Evolutionary conservation across 2,797 vertebrate genomes (phyloP).

Genomic region (Nannoperca australis): DNA sequence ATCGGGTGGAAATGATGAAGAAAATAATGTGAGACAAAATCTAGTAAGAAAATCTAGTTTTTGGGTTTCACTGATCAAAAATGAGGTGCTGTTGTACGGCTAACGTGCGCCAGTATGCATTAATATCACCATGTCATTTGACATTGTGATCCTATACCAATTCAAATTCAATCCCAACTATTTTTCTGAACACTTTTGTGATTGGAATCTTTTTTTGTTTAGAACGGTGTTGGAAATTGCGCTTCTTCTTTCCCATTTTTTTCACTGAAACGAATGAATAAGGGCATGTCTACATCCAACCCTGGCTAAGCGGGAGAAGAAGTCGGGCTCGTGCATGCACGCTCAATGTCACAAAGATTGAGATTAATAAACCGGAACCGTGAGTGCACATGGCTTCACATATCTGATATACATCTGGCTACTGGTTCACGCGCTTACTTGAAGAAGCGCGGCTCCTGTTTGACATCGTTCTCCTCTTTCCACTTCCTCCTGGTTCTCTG

Average conservation of each 20-base stretch:
- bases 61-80: neutral
- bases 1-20: neutral
- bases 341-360: neutral
- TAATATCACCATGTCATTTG: neutral
- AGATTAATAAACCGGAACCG: neutral
- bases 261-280: neutral
- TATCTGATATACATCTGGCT: neutral
- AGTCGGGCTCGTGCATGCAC: neutral
- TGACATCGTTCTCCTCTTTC: conserved; percentile 94
- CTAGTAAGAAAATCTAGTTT: neutral
- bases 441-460: conserved; percentile 95
- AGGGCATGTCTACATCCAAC: neutral
- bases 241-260: neutral
- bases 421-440: conserved; percentile 86
- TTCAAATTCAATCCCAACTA: neutral
- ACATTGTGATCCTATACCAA: neutral
- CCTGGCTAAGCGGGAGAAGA: neutral
- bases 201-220: neutral
- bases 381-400: neutral
- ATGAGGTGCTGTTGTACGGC: neutral
- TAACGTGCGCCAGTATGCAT: neutral
- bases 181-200: neutral
- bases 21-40: neutral
- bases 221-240: neutral
- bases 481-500: conserved; percentile 93